Base-by-base conservation (phyloP, 1,140 invertebrate genomes). In the Archegozetes longisetosus region DNA sequence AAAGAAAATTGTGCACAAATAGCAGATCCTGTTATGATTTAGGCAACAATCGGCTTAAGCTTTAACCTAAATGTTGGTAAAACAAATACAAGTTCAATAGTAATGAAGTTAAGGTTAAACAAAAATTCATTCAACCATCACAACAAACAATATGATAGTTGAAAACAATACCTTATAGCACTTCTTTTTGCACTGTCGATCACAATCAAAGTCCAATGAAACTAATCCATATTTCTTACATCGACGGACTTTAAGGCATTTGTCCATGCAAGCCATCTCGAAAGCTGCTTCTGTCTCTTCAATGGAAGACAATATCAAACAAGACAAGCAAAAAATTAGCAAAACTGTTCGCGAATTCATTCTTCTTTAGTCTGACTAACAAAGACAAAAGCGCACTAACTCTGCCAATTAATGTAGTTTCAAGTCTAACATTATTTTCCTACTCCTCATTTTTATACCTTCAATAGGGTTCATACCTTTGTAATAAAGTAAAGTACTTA, bases 131-230 rank as follows among this genome's bases (percentile, higher is more conserved):
- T n/a, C n/a, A n/a, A n/a, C n/a, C n/a, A n/a, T n/a, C n/a, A n/a
- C n/a, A n/a, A n/a, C n/a, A n/a, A n/a, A n/a, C n/a, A n/a, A n/a
- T n/a, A n/a, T n/a, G n/a, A n/a, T n/a, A n/a, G n/a, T n/a, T n/a
- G n/a, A n/a, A n/a, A n/a, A n/a, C n/a, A n/a, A n/a, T n/a, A 58
- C 57, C 57, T 58, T 58, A 23, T 58, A 58, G 23, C 57, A 58
- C 25, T 58, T 58, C 26, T 53, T 50, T 27, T 58, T 58, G 25
- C 57, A 58, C 25, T 58, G 57, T 46, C 26, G 17, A 29, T 58
- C 57, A 26, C 57, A 58, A 46, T 51, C 57, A 27, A 23, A 22
- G 25, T 58, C 57, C 17, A 58, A 3, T 32, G 57, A 49, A 24
- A 53, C 3, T 29, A 17, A n/a, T 20, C 57, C 57, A 46, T 58